Evolutionary conservation across 2,888 invertebrate species (phyloP).

Genomic region (Entomobrya proxima): DNA sequence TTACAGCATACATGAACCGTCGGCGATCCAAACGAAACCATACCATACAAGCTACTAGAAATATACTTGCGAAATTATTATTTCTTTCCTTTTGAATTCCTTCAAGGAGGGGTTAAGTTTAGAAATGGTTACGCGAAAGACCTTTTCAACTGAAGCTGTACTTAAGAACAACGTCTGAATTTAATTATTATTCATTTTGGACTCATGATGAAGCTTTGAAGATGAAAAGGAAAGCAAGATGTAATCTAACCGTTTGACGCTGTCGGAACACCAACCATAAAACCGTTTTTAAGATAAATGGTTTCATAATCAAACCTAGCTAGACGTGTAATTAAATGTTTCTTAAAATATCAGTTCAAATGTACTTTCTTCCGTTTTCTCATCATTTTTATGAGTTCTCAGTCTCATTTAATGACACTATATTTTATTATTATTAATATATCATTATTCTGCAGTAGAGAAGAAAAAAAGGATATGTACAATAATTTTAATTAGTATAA

Average conservation of each 20-base stretch:
- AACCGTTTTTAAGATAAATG: no score
- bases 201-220: conserved; percentile 9
- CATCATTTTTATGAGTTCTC: conserved; percentile 45
- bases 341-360: conserved; percentile 33
- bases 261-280: no score
- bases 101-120: conserved; percentile 24
- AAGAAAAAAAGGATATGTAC: conserved; percentile 54
- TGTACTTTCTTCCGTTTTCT: conserved; percentile 51
- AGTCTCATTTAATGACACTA: conserved; percentile 24
- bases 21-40: conserved; percentile 29
- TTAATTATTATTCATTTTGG: no score
- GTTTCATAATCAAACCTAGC: no score
- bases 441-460: background rate
- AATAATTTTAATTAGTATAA: conserved; percentile 50
- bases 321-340: conserved; percentile 25
- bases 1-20: conserved; percentile 29
- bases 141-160: conserved; percentile 30
- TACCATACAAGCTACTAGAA: conserved; percentile 13
- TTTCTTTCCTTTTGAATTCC: conserved; percentile 25
- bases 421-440: background rate
- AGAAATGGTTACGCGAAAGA: conserved; percentile 9
- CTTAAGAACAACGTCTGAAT: conserved; percentile 28
- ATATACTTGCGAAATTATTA: background rate
- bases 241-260: no score
- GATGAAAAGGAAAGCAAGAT: background rate